A percentile compares a stretch with the other conserved stretches of the same genome.
These are phyloP conservation scores for Zaprionus inermis DNA, from an alignment of 1,140 invertebrate genomes.

Conservation along the genomic window DNA sequence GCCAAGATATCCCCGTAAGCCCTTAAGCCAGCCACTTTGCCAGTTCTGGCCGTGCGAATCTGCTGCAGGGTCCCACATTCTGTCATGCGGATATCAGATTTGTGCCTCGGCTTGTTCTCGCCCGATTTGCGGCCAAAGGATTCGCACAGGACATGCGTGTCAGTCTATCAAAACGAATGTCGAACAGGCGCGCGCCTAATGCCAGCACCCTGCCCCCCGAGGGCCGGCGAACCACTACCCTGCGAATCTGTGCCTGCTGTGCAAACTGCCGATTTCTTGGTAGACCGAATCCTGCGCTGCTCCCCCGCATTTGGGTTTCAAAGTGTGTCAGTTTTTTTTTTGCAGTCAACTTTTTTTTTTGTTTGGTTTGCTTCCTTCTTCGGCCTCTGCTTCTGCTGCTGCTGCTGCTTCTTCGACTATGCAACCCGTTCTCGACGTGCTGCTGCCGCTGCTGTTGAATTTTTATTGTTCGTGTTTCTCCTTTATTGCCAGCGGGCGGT, in stretches of 20 bases:
- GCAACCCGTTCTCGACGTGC: slow-evolving; percentile 46
- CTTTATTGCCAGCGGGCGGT: slow-evolving; percentile 76
- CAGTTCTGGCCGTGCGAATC: slow-evolving; percentile 15
- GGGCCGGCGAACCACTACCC: neutral
- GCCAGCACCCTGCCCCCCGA: neutral
- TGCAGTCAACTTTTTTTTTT: neutral
- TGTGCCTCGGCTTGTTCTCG: slow-evolving; percentile 42
- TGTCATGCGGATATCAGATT: slow-evolving; percentile 76
- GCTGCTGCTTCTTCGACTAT: neutral
- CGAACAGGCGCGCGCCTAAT: slow-evolving; percentile 7
- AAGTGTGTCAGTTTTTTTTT: slow-evolving; percentile 68
- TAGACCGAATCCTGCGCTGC: slow-evolving; percentile 36
- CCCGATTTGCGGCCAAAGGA: slow-evolving; percentile 41
- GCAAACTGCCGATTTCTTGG: slow-evolving; percentile 45
- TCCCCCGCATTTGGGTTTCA: slow-evolving; percentile 37
- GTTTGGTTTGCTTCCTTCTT: neutral
- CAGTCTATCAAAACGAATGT: slow-evolving; percentile 78
- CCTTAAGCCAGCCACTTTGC: slow-evolving; percentile 68
- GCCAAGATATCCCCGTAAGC: slow-evolving; percentile 30
- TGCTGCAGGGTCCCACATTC: neutral
- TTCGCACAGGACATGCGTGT: slow-evolving; percentile 59
- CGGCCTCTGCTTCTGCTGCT: neutral
- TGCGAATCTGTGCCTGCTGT: neutral
- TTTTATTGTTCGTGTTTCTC: slow-evolving; percentile 77
- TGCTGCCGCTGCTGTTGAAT: slow-evolving; percentile 74